These are phyloP conservation scores for Eupithecia abbreviata DNA, from an alignment of 2,888 invertebrate genomes.

Conservation along the genomic window DNA sequence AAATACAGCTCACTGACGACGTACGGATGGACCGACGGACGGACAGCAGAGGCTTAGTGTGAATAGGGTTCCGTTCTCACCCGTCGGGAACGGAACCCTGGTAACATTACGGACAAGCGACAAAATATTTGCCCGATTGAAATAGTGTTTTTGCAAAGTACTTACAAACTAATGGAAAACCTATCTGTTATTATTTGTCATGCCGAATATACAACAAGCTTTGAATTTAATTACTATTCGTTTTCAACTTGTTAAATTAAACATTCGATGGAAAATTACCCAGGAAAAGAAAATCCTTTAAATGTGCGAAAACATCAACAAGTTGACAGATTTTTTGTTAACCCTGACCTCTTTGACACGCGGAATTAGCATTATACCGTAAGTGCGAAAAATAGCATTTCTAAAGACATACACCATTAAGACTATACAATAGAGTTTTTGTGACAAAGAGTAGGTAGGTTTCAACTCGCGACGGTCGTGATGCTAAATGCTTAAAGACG, in stretches of 20 bases:
- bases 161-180: neutral
- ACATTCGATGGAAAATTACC: constrained; percentile 13
- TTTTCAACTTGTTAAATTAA: neutral
- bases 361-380: constrained; percentile 17
- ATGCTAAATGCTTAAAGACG: neutral
- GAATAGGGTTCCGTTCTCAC: no score
- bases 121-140: neutral
- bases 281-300: constrained; percentile 21
- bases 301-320: constrained; percentile 30
- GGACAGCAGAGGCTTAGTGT: no score
- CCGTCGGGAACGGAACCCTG: no score
- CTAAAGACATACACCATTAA: neutral
- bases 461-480: neutral
- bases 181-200: neutral
- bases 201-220: neutral
- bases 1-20: no score
- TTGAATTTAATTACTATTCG: neutral
- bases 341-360: constrained; percentile 22
- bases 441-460: neutral
- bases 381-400: constrained; percentile 16
- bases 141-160: neutral
- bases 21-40: no score
- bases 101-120: neutral
- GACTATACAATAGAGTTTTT: constrained; percentile 2
- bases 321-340: constrained; percentile 21